Base-by-base conservation (phyloP, 2,797 vertebrate species). In the Coreius guichenoti region DNA sequence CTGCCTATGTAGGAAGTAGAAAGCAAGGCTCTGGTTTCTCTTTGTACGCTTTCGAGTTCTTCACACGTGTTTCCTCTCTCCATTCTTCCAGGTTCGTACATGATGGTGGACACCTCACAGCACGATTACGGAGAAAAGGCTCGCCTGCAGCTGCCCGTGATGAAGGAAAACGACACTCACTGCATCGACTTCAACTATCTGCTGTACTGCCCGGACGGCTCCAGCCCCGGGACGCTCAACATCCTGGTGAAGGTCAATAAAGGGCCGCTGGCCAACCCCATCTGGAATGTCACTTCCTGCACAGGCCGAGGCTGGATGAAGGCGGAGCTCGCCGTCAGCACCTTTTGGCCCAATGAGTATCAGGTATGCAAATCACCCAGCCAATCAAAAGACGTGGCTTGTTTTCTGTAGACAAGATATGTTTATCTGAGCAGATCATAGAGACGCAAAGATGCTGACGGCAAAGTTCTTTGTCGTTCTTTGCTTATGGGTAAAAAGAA, bases 131-230 rank as follows among this genome's bases (percentile, higher is more conserved):
- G 98, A 81, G 97, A 99, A 92, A 98, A 97, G 91, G 96, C 98
- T 72, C 94, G 98, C 47, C 97, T 99, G 45, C 97, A 97, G 92
- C 96, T 99, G 85, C 98, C 98, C 0, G 95, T 97, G 0, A 99
- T 99, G 98, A 99, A 99, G 92, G 98, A 99, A 92, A 99, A 99
- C 0, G 98, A 99, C 89, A 99, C 98, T 1, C 98, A 99, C 92
- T 99, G 98, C 79, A 98, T 99, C 0, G 98, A 99, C 94, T 99
- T 99, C 93, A 99, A 96, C 94, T 99, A 99, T 92, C 94, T 98
- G 70, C 94, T 99, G 80, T 96, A 95, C 82, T 97, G 96, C 90
- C 96, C 96, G 5, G 97, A 96, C 0, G 96, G 96, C 72, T 90
- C 95, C 91, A 97, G 95, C 91, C 97, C 98, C 0, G 98, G 98